Evolutionary conservation across 2,797 vertebrate species (phyloP), one percentile per base, ranked within the genome.

Genomic region (Scyliorhinus canicula): DNA sequence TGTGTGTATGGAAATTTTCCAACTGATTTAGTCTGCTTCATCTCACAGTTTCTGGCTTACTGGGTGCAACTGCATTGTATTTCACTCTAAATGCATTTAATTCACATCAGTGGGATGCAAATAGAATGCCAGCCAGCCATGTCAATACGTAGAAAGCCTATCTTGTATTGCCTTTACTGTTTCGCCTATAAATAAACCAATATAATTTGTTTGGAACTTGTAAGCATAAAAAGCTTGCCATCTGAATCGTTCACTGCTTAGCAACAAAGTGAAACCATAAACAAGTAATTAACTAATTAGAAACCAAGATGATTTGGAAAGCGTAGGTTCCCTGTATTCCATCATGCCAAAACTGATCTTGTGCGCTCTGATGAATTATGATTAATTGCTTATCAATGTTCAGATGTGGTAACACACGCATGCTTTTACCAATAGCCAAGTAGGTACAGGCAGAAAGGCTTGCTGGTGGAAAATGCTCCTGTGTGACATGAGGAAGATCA

Each of bases 281-380:
- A 65, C n/a, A 91, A 91, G 60, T 91, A 65, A 91, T 65, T 91
- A 65, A 91, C 88, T 65, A 91, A 91, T 91, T 63, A 91, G 60
- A 65, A 91, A 44, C 40, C 57, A 91, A 91, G 9, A 91, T 21
- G 40, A 91, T 65, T 91, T 65, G n/a, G 60, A 91, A 91, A 65
- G 24, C 5, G 12, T 3, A 44, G 8, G 57, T 40, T 44, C 63
- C 44, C 60, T 65, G 24, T 60, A 65, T 91, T 65, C 26, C n/a
- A 91, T 91, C 60, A 60, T 91, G 86, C 2, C 55, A 90, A 24
- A 28, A 2, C 24, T 65, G 60, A 91, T 47, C 24, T 44, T 9
- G 65, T 91, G 60, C 60, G 12, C 3, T 40, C 60, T 91, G 57
- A 91, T 65, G 57, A 21, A 40, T 63, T 91, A 44, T 65, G 88